Evolutionary conservation across 1,140 invertebrate species (phyloP), one percentile per base, ranked within the genome.

Genomic region (Gyrodactylus bullatarudis): DNA sequence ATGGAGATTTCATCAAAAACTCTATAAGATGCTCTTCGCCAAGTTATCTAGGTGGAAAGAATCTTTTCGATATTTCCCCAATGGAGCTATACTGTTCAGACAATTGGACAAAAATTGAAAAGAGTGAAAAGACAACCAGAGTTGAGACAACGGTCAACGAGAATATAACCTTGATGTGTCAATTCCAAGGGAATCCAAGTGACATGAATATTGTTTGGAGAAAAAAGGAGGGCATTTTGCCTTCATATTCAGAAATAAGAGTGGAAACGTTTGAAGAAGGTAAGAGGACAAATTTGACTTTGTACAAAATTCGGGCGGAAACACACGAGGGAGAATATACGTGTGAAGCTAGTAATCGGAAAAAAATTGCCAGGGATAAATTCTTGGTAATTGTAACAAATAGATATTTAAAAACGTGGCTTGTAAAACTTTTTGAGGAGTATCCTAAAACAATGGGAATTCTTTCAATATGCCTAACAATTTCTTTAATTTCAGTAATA

Each of bases 161-260:
- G 20, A 71, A 71, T 71, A 26, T 71, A 20, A 24, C 70, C 1
- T 71, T 71, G 26, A 71, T 71, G 2, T 71, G 70, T 71, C 8
- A 71, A 16, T 23, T 71, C 2, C 24, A 71, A 23, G 20, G 21
- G 8, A 71, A 71, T n/a, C 70, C 70, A n/a, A n/a, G n/a, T n/a
- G 34, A n/a, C 8, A 54, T 54, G 34, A 54, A 54, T 16, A 8
- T 54, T 16, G 8, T 8, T 16, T 54, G 34, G 34, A 54, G n/a
- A 16, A n/a, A 54, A 54, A 54, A 8, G 8, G n/a, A 54, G 34
- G 34, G n/a, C n/a, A 16, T 16, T 54, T n/a, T 54, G n/a, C 34
- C 34, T n/a, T n/a, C 34, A 54, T 8, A n/a, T 54, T 54, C 34
- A 54, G n/a, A 54, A n/a, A n/a, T 54, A 8, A 54, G n/a, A 16